A percentile compares a stretch with the other conserved stretches of the same genome.
Conservation (phyloP, 2,888 invertebrate genomes). For the Microdon myrmicae region DNA sequence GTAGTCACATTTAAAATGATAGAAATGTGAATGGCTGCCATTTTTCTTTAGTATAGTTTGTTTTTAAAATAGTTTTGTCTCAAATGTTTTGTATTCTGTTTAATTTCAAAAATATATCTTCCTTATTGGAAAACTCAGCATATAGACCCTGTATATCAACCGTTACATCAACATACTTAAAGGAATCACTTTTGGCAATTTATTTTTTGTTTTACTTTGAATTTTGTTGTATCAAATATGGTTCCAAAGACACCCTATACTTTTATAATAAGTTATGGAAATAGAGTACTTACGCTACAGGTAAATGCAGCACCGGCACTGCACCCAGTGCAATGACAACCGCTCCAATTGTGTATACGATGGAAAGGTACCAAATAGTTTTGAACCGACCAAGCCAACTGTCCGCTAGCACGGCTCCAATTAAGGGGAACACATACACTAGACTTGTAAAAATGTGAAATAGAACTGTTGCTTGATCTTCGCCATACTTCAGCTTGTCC, state of each 20-base stretch:
- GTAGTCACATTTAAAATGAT: too few relatives aligned
- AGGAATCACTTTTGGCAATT: too few relatives aligned
- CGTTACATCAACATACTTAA: too few relatives aligned
- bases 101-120: too few relatives aligned
- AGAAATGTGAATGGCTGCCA: too few relatives aligned
- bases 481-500: conserved; percentile 77
- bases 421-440: conserved; percentile 72
- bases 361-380: conserved; percentile 84
- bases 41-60: too few relatives aligned
- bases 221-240: neutral
- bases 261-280: neutral
- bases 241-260: neutral
- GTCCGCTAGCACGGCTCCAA: conserved; percentile 95
- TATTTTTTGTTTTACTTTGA: too few relatives aligned
- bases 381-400: conserved; percentile 90
- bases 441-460: conserved; percentile 91
- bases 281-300: conserved; percentile 66
- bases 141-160: too few relatives aligned
- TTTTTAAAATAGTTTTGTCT: too few relatives aligned
- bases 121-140: too few relatives aligned
- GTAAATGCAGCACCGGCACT: conserved; percentile 72
- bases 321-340: conserved; percentile 78
- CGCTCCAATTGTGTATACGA: conserved; percentile 88
- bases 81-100: too few relatives aligned
- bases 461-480: conserved; percentile 82